These are phyloP conservation scores for Bombus terrestris DNA, from an alignment of 1,140 invertebrate genomes.

Conservation along the genomic window DNA sequence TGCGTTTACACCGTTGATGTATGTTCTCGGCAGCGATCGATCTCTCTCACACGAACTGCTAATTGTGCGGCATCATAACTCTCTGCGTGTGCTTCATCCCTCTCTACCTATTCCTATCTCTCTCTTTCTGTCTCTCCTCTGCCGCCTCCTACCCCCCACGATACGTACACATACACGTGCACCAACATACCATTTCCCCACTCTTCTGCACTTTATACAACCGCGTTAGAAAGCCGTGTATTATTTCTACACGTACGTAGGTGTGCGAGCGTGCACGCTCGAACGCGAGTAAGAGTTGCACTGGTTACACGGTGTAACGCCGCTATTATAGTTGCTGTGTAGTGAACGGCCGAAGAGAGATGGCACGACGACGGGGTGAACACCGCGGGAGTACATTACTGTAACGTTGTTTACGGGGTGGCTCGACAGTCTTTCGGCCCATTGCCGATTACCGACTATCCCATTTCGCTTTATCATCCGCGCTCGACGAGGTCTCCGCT, in stretches of 20 bases:
- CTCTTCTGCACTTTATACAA: slow-evolving; percentile 55
- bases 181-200: slow-evolving; percentile 13
- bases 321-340: slow-evolving; percentile 34
- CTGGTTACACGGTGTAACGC: slow-evolving; percentile 43
- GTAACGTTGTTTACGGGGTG: slow-evolving; percentile 71
- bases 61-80: slow-evolving; percentile 83
- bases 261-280: slow-evolving; percentile 45
- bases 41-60: slow-evolving; percentile 83
- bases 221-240: slow-evolving; percentile 46
- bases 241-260: background rate
- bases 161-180: background rate
- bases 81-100: slow-evolving; percentile 69
- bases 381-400: slow-evolving; percentile 66
- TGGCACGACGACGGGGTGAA: slow-evolving; percentile 46
- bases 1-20: slow-evolving; percentile 80
- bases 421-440: slow-evolving; percentile 68
- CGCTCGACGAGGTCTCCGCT: background rate
- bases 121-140: background rate
- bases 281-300: slow-evolving; percentile 42
- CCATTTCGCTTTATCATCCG: slow-evolving; percentile 66
- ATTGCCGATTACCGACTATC: slow-evolving; percentile 63
- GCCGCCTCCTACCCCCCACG: background rate
- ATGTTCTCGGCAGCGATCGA: slow-evolving; percentile 81
- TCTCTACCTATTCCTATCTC: background rate
- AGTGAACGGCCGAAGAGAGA: slow-evolving; percentile 36